Conservation (phyloP, 2,797 vertebrate genomes). For the Parambassis ranga region DNA sequence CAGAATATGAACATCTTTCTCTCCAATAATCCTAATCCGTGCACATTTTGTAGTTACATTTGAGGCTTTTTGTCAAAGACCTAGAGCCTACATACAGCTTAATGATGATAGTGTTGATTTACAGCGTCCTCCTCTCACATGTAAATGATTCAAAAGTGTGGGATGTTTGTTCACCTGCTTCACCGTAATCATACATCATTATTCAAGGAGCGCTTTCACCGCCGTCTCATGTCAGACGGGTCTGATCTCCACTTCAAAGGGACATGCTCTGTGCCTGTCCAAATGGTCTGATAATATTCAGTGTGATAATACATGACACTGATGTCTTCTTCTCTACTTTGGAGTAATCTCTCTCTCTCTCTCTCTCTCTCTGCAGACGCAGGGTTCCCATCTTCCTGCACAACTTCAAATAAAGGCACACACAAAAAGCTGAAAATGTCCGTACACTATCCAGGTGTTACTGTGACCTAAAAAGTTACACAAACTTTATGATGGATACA, state of each 20-base stretch:
- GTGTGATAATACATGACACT: slow-evolving; percentile 39
- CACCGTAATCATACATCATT: slow-evolving; percentile 56
- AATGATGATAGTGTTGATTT: slow-evolving; percentile 21
- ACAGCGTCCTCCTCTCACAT: slow-evolving; percentile 37
- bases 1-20: too few species aligned
- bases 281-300: slow-evolving; percentile 50
- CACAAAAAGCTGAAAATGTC: neutral
- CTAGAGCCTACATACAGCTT: slow-evolving; percentile 1
- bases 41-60: neutral
- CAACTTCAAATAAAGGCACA: neutral
- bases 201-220: slow-evolving; percentile 41
- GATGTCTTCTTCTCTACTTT: slow-evolving; percentile 36
- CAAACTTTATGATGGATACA: too few species aligned
- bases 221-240: slow-evolving; percentile 55
- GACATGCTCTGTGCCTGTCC: slow-evolving; percentile 15
- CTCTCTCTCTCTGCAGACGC: slow-evolving; percentile 13
- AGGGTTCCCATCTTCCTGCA: neutral
- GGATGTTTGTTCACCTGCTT: slow-evolving; percentile 46
- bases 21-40: too few species aligned
- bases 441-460: neutral
- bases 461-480: too few species aligned
- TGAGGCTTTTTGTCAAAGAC: neutral
- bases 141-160: slow-evolving; percentile 44
- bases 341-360: slow-evolving; percentile 31
- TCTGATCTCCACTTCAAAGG: slow-evolving; percentile 63